Evolutionary conservation across 2,888 invertebrate species (phyloP), one percentile per base, ranked within the genome.

Genomic region (Gymnoscelis rufifasciata): DNA sequence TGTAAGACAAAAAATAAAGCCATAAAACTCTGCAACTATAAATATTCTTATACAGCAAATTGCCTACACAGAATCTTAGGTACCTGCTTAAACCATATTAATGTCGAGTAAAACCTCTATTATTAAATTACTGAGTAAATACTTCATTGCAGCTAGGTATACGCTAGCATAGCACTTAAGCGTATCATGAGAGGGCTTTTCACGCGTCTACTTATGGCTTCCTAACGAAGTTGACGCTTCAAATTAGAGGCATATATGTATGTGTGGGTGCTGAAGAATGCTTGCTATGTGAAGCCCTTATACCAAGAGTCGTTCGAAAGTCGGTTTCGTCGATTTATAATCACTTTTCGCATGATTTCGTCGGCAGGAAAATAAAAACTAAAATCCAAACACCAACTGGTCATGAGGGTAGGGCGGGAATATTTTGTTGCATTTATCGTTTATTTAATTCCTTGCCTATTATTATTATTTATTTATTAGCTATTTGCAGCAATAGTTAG

Each of bases 321-420:
- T 71, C 70, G 62, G n/a, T n/a, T n/a, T n/a, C n/a, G 72, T 74
- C 71, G 68, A 80, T 81, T 75, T 71, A 75, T 83, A 83, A 86
- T 83, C 77, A 81, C 72, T 80, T 78, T 77, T 76, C 75, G 66
- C 72, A 64, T 71, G 74, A 83, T 82, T 83, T 82, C 74, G 74
- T 77, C 71, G 64, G 73, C 71, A 74, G n/a, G 68, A 73, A 71
- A 2, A 19, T 19, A 19, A 19, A 19, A 19, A 19, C n/a, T n/a
- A n/a, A n/a, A n/a, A n/a, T n/a, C n/a, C n/a, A n/a, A n/a, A n/a
- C n/a, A n/a, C n/a, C n/a, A n/a, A n/a, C n/a, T n/a, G n/a, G n/a
- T n/a, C n/a, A n/a, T n/a, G n/a, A n/a, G n/a, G n/a, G n/a, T n/a
- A n/a, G n/a, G n/a, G n/a, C n/a, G n/a, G n/a, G n/a, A n/a, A n/a